Conservation (phyloP, 2,797 vertebrate genomes). For the Phataginus tetradactyla region DNA sequence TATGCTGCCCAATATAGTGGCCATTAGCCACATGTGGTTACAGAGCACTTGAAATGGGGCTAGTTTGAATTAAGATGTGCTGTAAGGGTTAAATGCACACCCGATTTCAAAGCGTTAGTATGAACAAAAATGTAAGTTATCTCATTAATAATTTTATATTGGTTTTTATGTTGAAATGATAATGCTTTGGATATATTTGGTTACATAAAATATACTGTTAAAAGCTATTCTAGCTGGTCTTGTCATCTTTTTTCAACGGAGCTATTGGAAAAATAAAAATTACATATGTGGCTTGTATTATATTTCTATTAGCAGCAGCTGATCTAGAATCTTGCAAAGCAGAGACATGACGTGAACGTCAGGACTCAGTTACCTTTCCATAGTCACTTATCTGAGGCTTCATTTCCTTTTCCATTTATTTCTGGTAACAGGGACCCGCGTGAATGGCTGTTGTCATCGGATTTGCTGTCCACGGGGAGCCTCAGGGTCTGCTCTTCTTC, state of each 20-base stretch:
- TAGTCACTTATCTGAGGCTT: conserved; percentile 26
- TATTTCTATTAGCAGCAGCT: conserved; percentile 26
- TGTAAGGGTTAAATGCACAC: neutral
- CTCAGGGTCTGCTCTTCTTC: neutral
- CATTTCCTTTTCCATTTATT: conserved; percentile 52
- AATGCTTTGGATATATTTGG: neutral
- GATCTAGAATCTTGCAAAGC: conserved; percentile 9
- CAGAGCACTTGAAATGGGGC: neutral
- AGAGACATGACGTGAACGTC: neutral
- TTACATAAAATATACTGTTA: conserved; percentile 36
- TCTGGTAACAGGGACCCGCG: conserved; percentile 5
- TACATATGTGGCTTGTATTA: neutral
- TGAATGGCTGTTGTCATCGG: neutral
- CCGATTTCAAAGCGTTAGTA: conserved; percentile 24
- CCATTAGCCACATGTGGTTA: neutral
- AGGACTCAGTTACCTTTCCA: neutral
- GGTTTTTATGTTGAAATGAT: conserved; percentile 28
- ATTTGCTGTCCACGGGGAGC: neutral
- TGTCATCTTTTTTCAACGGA: neutral
- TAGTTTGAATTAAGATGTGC: neutral
- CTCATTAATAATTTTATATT: conserved; percentile 8
- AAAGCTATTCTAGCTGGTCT: neutral
- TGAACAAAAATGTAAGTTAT: neutral
- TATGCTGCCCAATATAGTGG: neutral
- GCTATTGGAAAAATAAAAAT: conserved; percentile 42